phyloP scores from a whole-genome alignment of 1,140 invertebrate species.

The Eumaeus atala region DNA sequence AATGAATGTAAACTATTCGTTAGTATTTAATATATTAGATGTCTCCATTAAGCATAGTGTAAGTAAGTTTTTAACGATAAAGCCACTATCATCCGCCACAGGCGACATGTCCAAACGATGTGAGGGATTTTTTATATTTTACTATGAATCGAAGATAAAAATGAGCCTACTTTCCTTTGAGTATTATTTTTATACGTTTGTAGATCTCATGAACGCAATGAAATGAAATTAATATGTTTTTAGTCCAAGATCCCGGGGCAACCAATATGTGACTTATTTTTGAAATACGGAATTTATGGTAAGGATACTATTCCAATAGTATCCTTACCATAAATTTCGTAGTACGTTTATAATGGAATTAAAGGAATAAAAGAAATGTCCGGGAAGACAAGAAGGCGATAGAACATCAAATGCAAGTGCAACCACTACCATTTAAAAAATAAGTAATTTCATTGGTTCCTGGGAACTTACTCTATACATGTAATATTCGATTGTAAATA shows the following conservation, averaged over 20 bases:
- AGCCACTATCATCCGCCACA: constrained; percentile 45
- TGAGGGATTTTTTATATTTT: constrained; percentile 70
- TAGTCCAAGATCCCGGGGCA: background rate
- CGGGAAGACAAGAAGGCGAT: too few relatives aligned
- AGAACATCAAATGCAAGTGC: too few relatives aligned
- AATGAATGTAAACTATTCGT: constrained; percentile 27
- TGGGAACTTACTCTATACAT: constrained; percentile 8
- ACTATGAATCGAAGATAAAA: constrained; percentile 67
- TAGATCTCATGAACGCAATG: constrained; percentile 39
- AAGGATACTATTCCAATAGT: too few relatives aligned
- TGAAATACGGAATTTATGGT: too few relatives aligned
- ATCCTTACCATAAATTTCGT: too few relatives aligned
- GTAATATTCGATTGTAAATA: constrained; percentile 56
- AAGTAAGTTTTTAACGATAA: constrained; percentile 68
- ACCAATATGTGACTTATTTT: too few relatives aligned
- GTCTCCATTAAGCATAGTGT: constrained; percentile 59
- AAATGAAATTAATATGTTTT: constrained; percentile 31
- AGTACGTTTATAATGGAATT: too few relatives aligned
- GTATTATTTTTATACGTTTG: constrained; percentile 45
- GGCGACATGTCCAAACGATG: constrained; percentile 60
- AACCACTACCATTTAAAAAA: too few relatives aligned
- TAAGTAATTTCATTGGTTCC: too few relatives aligned
- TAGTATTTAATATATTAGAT: constrained; percentile 64
- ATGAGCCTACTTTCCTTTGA: constrained; percentile 52
- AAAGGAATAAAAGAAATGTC: too few relatives aligned